phyloP scores from a whole-genome alignment of 1,140 invertebrate genomes.

The Aphelenchoides besseyi region DNA sequence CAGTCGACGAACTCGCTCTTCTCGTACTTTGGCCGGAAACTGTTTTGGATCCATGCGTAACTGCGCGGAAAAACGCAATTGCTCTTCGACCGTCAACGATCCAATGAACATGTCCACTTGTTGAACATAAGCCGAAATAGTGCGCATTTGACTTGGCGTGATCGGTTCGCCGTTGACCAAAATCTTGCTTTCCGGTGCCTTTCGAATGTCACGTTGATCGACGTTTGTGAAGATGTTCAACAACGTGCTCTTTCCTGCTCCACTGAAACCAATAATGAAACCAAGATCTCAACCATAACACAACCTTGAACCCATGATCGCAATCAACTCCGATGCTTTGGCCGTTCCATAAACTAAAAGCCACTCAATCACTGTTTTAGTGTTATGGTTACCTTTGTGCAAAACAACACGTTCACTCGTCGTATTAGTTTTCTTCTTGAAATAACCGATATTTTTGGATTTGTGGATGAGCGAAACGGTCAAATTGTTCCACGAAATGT shows the following conservation, averaged over 20 bases:
- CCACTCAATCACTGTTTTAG: not conserved
- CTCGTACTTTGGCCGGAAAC: no score
- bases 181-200: constrained; percentile 49
- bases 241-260: constrained; percentile 89
- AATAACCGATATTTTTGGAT: not conserved
- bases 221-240: constrained; percentile 74
- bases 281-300: not conserved
- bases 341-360: constrained; percentile 76
- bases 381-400: not conserved
- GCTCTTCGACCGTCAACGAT: constrained; percentile 66
- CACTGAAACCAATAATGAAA: constrained; percentile 66
- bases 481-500: not conserved
- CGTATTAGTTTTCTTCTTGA: not conserved
- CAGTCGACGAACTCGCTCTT: constrained; percentile 63
- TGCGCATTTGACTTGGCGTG: constrained; percentile 52
- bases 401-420: not conserved
- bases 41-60: constrained; percentile 14
- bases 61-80: constrained; percentile 65
- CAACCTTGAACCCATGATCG: constrained; percentile 76
- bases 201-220: constrained; percentile 30
- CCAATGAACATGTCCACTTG: constrained; percentile 67
- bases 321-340: constrained; percentile 80
- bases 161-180: constrained; percentile 44
- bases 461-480: not conserved
- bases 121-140: constrained; percentile 66